Conservation (phyloP, 2,888 invertebrate species). For the Brachynemurus nebulosus region DNA sequence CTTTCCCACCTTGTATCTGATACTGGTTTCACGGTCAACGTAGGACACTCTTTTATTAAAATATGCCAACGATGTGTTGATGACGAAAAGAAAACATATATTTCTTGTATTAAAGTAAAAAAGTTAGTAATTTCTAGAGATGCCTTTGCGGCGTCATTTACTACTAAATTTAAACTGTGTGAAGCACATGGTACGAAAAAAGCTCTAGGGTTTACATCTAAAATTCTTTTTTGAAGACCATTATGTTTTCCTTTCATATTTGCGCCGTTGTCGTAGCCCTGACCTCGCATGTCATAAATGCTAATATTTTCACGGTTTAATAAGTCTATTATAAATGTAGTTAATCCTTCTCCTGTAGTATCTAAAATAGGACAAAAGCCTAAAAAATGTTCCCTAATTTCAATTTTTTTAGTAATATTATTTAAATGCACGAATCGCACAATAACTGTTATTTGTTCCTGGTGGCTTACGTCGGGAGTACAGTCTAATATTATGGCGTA, state of each 20-base stretch:
- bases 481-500: conserved; percentile 1
- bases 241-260: conserved; percentile 19
- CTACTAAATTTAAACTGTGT: conserved; percentile 21
- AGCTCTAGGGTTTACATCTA: conserved; percentile 17
- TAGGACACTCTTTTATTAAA: conserved; percentile 13
- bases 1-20: conserved; percentile 17
- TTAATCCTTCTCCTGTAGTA: conserved; percentile 12
- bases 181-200: conserved; percentile 21
- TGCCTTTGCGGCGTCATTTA: conserved; percentile 19
- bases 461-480: background rate
- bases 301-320: conserved; percentile 11
- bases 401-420: background rate
- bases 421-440: conserved; percentile 1
- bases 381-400: conserved; percentile 4
- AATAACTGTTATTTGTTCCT: background rate
- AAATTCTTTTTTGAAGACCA: conserved; percentile 18
- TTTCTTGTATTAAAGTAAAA: conserved; percentile 19
- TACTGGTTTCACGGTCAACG: conserved; percentile 17
- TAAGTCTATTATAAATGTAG: conserved; percentile 11
- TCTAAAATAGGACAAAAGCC: conserved; percentile 9
- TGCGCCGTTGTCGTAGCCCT: conserved; percentile 17
- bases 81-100: conserved; percentile 19
- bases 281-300: conserved; percentile 13
- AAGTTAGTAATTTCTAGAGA: conserved; percentile 14
- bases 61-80: conserved; percentile 18